These are phyloP conservation scores for Meloe dianella DNA, from an alignment of 2,888 invertebrate species.

Conservation along the genomic window DNA sequence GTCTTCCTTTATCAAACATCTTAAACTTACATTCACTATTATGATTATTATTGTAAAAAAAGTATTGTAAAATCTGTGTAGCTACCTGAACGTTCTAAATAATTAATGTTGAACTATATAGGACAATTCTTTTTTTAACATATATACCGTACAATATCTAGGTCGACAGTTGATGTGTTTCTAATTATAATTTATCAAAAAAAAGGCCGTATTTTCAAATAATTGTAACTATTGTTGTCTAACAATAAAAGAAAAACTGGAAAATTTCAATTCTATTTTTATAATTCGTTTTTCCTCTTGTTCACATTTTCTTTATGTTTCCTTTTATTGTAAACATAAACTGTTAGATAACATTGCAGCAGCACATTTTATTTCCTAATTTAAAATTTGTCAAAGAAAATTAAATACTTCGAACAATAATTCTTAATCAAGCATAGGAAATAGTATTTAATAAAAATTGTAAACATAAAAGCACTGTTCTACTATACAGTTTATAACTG, in stretches of 20 bases:
- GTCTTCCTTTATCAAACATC: too few relatives aligned
- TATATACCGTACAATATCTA: conserved; percentile 33
- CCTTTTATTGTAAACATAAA: neutral
- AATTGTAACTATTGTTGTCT: neutral
- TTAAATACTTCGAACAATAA: neutral
- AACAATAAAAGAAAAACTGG: neutral
- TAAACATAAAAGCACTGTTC: neutral
- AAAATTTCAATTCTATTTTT: neutral
- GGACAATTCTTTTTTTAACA: conserved; percentile 37
- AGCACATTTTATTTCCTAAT: neutral
- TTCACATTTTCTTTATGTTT: neutral
- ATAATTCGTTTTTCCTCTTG: neutral
- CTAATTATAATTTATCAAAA: conserved; percentile 11
- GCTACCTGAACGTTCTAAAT: conserved; percentile 33
- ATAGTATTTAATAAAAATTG: neutral
- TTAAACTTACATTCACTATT: neutral
- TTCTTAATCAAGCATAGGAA: neutral
- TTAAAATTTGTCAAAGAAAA: neutral
- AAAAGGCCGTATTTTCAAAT: neutral
- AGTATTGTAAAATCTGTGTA: neutral
- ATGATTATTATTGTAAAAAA: neutral
- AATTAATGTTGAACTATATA: conserved; percentile 31
- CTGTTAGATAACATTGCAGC: neutral
- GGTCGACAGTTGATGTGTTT: conserved; percentile 28
- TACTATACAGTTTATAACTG: neutral